Evolutionary conservation across 2,888 invertebrate species (phyloP).

Genomic region (Limnephilus marmoratus): DNA sequence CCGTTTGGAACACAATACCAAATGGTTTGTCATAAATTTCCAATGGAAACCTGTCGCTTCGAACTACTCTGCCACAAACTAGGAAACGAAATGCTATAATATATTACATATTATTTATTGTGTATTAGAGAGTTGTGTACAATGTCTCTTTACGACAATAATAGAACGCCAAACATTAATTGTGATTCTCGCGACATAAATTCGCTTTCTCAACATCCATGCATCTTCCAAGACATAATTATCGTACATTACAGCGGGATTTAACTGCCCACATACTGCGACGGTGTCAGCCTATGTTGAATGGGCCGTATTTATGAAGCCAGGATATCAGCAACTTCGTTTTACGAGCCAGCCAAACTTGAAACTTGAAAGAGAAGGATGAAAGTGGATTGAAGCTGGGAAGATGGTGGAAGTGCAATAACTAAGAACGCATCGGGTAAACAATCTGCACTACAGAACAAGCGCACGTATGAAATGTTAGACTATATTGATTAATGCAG

Average conservation of each 20-base stretch:
- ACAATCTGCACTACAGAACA: not conserved
- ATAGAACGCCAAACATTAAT: not conserved
- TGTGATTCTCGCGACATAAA: not conserved
- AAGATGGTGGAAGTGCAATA: not conserved
- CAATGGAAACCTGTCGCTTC: not conserved
- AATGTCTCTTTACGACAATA: not conserved
- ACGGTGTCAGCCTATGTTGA: not conserved
- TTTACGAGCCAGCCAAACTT: not conserved
- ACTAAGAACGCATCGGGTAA: not conserved
- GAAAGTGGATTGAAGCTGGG: not conserved
- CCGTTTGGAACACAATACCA: not conserved
- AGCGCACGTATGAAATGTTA: not conserved
- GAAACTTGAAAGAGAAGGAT: not conserved
- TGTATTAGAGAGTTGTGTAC: not conserved
- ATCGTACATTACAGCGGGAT: not conserved
- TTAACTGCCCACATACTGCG: not conserved
- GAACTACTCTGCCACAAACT: not conserved
- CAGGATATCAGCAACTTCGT: not conserved
- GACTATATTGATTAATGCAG: not conserved
- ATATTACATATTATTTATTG: not conserved
- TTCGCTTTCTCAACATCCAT: not conserved
- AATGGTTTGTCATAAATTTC: not conserved
- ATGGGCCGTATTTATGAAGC: not conserved
- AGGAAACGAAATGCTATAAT: not conserved
- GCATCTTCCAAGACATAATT: not conserved